Evolutionary conservation across 2,888 invertebrate genomes (phyloP), one percentile per base, ranked within the genome.

Genomic region (Drosophila mimetica): DNA sequence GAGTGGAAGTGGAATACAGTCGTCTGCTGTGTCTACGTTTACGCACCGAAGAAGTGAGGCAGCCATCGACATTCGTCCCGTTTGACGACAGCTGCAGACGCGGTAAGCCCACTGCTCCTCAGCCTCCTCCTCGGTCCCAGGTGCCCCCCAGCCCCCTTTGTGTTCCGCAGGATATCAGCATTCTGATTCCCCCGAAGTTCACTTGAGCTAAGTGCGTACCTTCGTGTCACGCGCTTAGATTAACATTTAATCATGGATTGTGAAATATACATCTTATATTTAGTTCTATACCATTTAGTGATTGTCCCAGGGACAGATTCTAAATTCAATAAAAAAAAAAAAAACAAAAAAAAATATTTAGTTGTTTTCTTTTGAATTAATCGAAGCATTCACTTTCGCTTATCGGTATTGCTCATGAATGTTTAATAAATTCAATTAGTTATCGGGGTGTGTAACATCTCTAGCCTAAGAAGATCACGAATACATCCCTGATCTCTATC

Each of bases 1-100:
- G 74, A 85, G 82, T 74, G 76, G 88, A 78, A 85, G 82, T 69
- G 76, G 78, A 84, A 84, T 72, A 86, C 73, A 76, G 77, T 84
- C 87, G 82, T 87, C 81, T 77, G 50, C 41, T 59, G 51, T 80
- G 75, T 81, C 83, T 83, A 86, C 82, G 76, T 71, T 70, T 37
- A 53, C 47, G 63, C 47, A 54, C 37, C 48, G 16, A 34, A 47
- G 46, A 14, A 28, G 39, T 20, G 22, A 54, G 20, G 42, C 25
- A 52, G 46, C 32, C 34, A 47, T 67, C 71, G 46, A 52, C 51
- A 48, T 50, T 54, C 20, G 71, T 46, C 46, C 50, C 42, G 55
- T 55, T 55, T 60, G 41, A 16, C 71, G 48, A 71, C 71, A 70
- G 61, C 61, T 70, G 71, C 59, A 51, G 58, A 51, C 44, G 41